phyloP scores from a whole-genome alignment of 2,113 vertebrate species.

The Potamarius usumacintae region DNA sequence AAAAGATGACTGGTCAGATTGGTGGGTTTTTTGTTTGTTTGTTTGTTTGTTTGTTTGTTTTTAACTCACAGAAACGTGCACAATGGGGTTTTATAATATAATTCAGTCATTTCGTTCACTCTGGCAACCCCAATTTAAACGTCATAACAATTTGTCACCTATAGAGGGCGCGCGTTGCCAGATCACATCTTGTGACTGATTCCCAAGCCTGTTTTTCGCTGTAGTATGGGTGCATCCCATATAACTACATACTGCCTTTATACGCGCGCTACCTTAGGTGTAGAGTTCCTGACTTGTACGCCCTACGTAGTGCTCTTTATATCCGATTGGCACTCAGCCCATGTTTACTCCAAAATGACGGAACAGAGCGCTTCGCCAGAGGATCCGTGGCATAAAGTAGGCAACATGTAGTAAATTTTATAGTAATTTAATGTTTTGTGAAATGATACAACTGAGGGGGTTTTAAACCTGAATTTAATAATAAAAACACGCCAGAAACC shows the following conservation, averaged over 20 bases:
- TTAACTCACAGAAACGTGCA: neutral
- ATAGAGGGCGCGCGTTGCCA: conserved; percentile 12
- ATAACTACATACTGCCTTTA: neutral
- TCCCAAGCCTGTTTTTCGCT: neutral
- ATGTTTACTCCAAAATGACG: conserved; percentile 70
- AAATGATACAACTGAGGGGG: neutral
- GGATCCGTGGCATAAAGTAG: conserved; percentile 72
- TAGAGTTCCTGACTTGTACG: neutral
- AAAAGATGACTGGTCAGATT: too few relatives aligned
- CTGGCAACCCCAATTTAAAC: neutral
- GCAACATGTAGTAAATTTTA: neutral
- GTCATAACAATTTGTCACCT: neutral
- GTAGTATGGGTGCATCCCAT: neutral
- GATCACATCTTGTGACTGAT: conserved; percentile 1
- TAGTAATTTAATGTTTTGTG: neutral
- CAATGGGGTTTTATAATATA: too few relatives aligned
- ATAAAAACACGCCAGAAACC: neutral
- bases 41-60: too few relatives aligned
- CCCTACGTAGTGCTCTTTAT: neutral
- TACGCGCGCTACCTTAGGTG: neutral
- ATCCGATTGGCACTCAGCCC: neutral
- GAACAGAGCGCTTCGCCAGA: conserved; percentile 71
- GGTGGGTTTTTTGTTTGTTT: too few relatives aligned
- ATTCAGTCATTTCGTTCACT: neutral
- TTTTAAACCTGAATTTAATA: neutral